Percentiles rank a stretch among this genome's conserved stretches.
phyloP scores from a whole-genome alignment of 64 coral and sea anemone species.

The Acropora yongei region DNA sequence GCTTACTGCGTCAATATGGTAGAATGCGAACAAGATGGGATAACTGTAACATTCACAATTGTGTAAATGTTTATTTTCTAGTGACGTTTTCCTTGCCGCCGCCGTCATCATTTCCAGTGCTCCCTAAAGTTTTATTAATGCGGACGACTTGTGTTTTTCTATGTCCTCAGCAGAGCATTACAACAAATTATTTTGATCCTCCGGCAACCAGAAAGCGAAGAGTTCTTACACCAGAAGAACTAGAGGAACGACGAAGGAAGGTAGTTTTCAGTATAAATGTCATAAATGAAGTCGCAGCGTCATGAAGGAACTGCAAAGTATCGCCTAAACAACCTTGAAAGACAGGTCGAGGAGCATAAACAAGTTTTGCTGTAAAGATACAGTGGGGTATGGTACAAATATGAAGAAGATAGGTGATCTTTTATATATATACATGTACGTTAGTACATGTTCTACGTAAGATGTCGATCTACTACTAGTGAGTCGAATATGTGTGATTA shows the following conservation, averaged over 20 bases:
- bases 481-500: too few species aligned
- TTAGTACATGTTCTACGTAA: too few species aligned
- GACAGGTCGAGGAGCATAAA: background rate
- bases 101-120: too few species aligned
- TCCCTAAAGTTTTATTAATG: background rate
- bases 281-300: background rate
- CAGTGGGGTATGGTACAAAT: too few species aligned
- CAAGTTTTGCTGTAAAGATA: background rate
- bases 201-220: constrained; percentile 64
- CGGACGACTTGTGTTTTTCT: background rate
- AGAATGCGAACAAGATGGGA: too few species aligned
- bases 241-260: constrained; percentile 80
- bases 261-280: background rate
- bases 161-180: constrained; percentile 1
- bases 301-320: background rate
- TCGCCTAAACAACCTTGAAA: background rate
- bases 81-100: too few species aligned
- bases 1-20: too few species aligned
- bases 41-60: too few species aligned
- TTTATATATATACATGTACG: too few species aligned
- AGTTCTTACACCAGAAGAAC: constrained; percentile 79
- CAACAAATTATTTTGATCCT: constrained; percentile 43
- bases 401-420: too few species aligned
- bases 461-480: too few species aligned
- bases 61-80: too few species aligned